Percentiles rank a stretch among this genome's conserved stretches.
These are phyloP conservation scores for Antigone vipio DNA, from an alignment of 2,113 vertebrate species.

Conservation along the genomic window DNA sequence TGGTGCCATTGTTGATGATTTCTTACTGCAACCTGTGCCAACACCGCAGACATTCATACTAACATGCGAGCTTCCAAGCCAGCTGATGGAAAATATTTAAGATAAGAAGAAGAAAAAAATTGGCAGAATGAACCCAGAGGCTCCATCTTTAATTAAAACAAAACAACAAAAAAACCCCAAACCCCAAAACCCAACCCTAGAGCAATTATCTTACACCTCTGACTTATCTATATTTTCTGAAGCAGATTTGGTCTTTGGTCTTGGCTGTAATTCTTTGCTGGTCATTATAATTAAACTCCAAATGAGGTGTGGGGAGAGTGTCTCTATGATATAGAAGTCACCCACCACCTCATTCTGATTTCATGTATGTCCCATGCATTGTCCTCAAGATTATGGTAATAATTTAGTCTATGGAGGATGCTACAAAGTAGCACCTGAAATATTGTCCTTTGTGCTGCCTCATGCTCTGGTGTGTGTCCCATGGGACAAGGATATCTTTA, in stretches of 20 bases:
- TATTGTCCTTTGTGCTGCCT: not conserved
- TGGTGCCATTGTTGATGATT: not conserved
- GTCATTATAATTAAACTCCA: not conserved
- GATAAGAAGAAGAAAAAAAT: not conserved
- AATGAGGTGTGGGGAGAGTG: too few relatives aligned
- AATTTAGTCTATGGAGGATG: not conserved
- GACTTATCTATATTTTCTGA: not conserved
- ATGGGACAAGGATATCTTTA: not conserved
- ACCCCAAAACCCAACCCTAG: not conserved
- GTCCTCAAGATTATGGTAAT: not conserved
- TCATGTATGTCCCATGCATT: not conserved
- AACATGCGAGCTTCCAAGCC: not conserved
- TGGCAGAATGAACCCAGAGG: not conserved
- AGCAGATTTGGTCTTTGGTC: not conserved
- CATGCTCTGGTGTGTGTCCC: not conserved
- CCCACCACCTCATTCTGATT: not conserved
- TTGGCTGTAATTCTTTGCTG: not conserved
- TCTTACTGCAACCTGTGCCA: not conserved
- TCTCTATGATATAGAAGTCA: not conserved
- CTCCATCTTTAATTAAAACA: not conserved
- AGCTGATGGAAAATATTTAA: not conserved
- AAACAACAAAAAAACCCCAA: not conserved
- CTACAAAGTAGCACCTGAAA: not conserved
- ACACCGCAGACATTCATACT: not conserved
- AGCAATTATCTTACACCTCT: not conserved